Percentiles rank a stretch among this genome's conserved stretches.
phyloP scores from a whole-genome alignment of 2,113 vertebrate species.

The western clawed frog (Xenopus tropicalis) region UCB_Xtro_10.0 CM004447.2:138198001-138198500 shows the following conservation, averaged over 20 bases:
- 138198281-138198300: too few relatives aligned
- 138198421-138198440: constrained; percentile 83
- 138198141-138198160: constrained; percentile 73
- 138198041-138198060: too few relatives aligned
- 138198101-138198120: background rate
- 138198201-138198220: constrained; percentile 94
- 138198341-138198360: constrained; percentile 75
- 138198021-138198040: too few relatives aligned
- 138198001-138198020: constrained; percentile 1
- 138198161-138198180: constrained; percentile 77
- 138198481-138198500: too few relatives aligned
- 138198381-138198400: constrained; percentile 82
- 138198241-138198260: constrained; percentile 97
- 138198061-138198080: too few relatives aligned
- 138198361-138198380: constrained; percentile 95
- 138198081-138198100: too few relatives aligned
- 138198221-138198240: constrained; percentile 95
- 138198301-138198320: too few relatives aligned
- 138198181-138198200: constrained; percentile 92
- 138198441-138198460: constrained; percentile 83
- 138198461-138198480: background rate
- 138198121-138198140: constrained; percentile 72
- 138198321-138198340: background rate
- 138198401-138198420: constrained; percentile 78
- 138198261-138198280: constrained; percentile 63